phyloP scores from a whole-genome alignment of 2,888 invertebrate species.

The Phalera bucephala region DNA sequence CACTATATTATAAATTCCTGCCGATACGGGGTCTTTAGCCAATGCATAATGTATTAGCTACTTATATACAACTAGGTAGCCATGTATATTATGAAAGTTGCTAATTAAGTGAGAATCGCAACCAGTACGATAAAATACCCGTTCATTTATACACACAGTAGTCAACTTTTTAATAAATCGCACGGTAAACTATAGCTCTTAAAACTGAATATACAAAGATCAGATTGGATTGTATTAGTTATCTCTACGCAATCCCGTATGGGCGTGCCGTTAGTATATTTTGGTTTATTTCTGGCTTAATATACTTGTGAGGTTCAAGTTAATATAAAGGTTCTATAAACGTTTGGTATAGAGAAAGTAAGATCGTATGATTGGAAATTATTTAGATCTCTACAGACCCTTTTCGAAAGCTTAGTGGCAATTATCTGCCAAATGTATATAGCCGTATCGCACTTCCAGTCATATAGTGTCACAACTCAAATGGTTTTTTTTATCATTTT shows the following conservation, averaged over 20 bases:
- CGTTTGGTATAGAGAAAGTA: too few relatives aligned
- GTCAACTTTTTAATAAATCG: not conserved
- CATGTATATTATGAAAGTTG: constrained; percentile 1
- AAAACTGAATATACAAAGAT: not conserved
- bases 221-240: not conserved
- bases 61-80: not conserved
- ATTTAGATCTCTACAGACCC: too few relatives aligned
- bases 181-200: not conserved
- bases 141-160: not conserved
- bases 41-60: not conserved
- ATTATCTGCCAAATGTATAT: too few relatives aligned
- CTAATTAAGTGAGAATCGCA: constrained; percentile 1
- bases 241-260: not conserved
- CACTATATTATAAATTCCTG: not conserved
- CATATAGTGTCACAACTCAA: too few relatives aligned
- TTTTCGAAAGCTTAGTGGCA: too few relatives aligned
- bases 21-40: not conserved
- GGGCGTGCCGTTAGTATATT: not conserved
- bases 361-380: too few relatives aligned
- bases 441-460: too few relatives aligned
- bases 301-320: not conserved
- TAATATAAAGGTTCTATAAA: too few relatives aligned
- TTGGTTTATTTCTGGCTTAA: not conserved
- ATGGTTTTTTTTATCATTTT: too few relatives aligned
- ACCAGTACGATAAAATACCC: constrained; percentile 1